Evolutionary conservation across 1,140 invertebrate species (phyloP), one percentile per base, ranked within the genome.

Genomic region (Ladona fulva): DNA sequence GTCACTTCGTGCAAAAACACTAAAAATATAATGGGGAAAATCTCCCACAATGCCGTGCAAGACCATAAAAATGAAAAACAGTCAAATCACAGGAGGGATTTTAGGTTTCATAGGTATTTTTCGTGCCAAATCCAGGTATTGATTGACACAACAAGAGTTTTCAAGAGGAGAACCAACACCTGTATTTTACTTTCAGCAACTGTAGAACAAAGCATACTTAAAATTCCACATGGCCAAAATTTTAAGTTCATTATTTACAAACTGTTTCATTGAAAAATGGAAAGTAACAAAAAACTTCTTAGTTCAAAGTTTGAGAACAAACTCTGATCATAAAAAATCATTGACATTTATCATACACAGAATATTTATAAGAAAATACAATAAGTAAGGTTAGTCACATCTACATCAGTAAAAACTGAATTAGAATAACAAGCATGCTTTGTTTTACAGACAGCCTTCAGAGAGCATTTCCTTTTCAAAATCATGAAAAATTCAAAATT

Each of bases 11-110:
- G 52, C 52, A 66, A 66, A 66, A 66, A 66, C 52, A 66, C 52
- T 66, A 66, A 66, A 66, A 66, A 66, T 66, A 66, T 66, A 66
- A 66, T 22, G 14, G 52, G 52, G 52, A 66, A 77, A 29, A 77
- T 42, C 14, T 77, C 76, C 76, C 76, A 77, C 76, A 77, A 42
- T 77, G 76, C 76, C 76, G 76, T 77, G 76, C 78, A 78, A 74
- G 74, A 66, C 52, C 52, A 66, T 66, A 66, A 66, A 66, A 66
- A 66, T 66, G 14, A 66, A 66, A 66, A 66, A 66, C 52, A 66
- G n/a, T 66, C 52, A 66, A 6, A 66, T 66, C 52, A 66, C 52
- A 66, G 52, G 52, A 19, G n/a, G 52, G 52, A 19, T 66, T 66
- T 66, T 22, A 66, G 52, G 52, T 19, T 22, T 66, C n/a, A 66